Percentiles rank a stretch among this genome's conserved stretches.
These are phyloP conservation scores for Cardiocondyla obscurior DNA, from an alignment of 1,140 invertebrate genomes.

Conservation along the genomic window DNA sequence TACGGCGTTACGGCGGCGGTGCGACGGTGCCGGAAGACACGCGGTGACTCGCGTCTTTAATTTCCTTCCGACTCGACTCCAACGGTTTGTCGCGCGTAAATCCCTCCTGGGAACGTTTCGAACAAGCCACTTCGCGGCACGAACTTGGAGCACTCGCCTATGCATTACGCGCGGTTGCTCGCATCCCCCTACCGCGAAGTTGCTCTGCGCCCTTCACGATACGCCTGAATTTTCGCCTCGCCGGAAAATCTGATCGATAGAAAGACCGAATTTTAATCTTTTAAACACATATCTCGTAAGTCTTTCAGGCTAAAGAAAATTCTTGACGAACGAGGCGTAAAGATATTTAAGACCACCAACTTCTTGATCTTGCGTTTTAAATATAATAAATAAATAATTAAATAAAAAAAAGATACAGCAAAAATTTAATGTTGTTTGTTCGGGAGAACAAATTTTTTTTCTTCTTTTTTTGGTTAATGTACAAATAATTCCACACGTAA, in stretches of 20 bases:
- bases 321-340: background rate
- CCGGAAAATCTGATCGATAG: background rate
- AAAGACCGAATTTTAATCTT: background rate
- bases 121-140: conserved; percentile 30
- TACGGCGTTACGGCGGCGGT: conserved; percentile 32
- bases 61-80: conserved; percentile 41
- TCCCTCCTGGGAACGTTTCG: conserved; percentile 73
- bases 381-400: background rate
- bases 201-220: background rate
- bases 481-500: too few species aligned
- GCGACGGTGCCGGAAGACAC: background rate
- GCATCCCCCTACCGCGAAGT: too few species aligned
- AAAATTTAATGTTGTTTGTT: background rate
- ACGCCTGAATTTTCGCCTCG: background rate
- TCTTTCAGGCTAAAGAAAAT: background rate
- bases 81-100: conserved; percentile 59
- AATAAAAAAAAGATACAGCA: background rate
- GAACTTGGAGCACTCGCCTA: background rate
- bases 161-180: background rate
- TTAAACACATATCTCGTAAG: background rate
- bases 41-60: conserved; percentile 36
- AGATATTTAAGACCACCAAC: background rate
- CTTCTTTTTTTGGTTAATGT: too few species aligned
- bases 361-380: background rate
- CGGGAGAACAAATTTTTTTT: background rate